A percentile compares a stretch with the other conserved stretches of the same genome.
Conservation (phyloP, 2,888 invertebrate genomes). For the Allolobophora icterica region DNA sequence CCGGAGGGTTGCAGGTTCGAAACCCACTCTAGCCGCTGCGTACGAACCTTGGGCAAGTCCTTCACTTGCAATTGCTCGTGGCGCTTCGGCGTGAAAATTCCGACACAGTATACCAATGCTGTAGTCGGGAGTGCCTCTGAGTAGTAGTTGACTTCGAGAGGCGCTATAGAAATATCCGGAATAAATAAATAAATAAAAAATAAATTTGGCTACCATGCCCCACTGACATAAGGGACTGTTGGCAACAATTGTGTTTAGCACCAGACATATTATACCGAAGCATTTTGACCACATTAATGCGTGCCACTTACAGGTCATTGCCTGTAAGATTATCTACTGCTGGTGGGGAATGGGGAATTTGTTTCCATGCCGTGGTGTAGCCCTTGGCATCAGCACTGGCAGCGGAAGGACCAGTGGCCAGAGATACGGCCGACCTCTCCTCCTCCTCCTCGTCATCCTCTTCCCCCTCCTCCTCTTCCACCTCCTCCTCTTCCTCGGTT, state of each 20-base stretch:
- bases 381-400: not conserved
- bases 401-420: not conserved
- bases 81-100: too few relatives aligned
- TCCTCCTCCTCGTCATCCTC: not conserved
- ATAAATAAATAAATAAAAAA: too few relatives aligned
- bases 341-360: not conserved
- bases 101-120: too few relatives aligned
- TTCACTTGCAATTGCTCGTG: too few relatives aligned
- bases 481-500: not conserved
- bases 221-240: not conserved
- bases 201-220: too few relatives aligned
- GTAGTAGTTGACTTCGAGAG: too few relatives aligned
- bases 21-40: too few relatives aligned
- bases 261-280: not conserved
- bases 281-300: constrained; percentile 3
- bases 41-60: too few relatives aligned
- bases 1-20: too few relatives aligned
- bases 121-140: too few relatives aligned
- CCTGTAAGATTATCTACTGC: not conserved
- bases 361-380: not conserved
- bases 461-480: not conserved
- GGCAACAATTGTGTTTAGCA: not conserved
- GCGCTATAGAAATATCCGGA: too few relatives aligned
- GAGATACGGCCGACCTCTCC: not conserved
- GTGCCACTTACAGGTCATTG: not conserved